Base-by-base conservation (phyloP, 2,113 vertebrate genomes). In the Stigmatopora nigra region DNA sequence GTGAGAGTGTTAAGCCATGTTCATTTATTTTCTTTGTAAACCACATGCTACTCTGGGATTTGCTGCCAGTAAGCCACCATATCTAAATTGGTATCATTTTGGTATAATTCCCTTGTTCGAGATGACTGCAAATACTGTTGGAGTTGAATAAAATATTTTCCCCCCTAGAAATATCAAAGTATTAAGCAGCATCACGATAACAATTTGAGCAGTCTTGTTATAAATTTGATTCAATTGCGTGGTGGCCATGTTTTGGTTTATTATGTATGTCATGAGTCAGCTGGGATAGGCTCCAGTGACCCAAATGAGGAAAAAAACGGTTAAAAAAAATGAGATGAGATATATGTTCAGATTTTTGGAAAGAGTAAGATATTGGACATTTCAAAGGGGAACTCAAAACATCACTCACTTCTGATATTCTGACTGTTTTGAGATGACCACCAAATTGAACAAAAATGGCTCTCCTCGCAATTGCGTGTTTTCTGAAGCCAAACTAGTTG, bases 381-480 rank as follows among this genome's bases (percentile, higher is more conserved):
- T 56, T 31, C 0, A 7, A 53, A 53, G 19, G 22, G 51, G 51
- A 53, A 22, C 22, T 12, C 10, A 22, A 53, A 56, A 13, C 12
- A 4, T 13, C 53, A 7, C 22, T 7, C 53, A 16, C 53, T 56
- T 31, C 15, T 12, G 19, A 53, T 11, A 11, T 22, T 14, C 10
- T 13, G 11, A 55, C 22, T 7, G 11, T 7, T 55, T 15, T 55
- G 53, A 56, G 22, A 31, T 31, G 53, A 31, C 53, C 14, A 56
- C 38, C 38, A 49, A 59, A 59, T 36, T 59, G 4, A 59, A 59
- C 38, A 59, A 38, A 52, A 64, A 67, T 10, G 14, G 16, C 22
- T 22, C 22, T 45, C 5, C 13, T n/a, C 5, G 19, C 38, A 47
- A 22, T 56, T 0, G 2, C 25, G 48, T 45, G 47, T 63, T 58